These are phyloP conservation scores for Parazoanthus atlanticus DNA, from an alignment of 92 coral and sea anemone genomes.

Conservation along the genomic window DNA sequence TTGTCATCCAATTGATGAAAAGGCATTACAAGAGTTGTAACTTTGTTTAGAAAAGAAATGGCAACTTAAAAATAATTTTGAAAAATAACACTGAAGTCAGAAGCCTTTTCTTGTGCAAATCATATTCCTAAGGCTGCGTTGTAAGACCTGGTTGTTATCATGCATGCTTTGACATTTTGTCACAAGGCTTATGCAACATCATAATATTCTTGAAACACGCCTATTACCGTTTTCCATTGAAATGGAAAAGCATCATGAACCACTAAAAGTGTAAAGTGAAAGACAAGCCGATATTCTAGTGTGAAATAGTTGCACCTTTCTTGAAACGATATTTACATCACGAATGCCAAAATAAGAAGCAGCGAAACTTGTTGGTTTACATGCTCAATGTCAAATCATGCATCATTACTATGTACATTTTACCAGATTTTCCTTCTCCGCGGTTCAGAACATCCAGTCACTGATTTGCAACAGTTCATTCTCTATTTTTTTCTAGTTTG, in stretches of 20 bases:
- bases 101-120: conserved; percentile 6
- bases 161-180: neutral
- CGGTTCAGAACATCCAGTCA: neutral
- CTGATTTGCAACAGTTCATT: neutral
- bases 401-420: neutral
- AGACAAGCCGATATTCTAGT: neutral
- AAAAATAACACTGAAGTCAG: too few species aligned
- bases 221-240: neutral
- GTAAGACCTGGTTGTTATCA: neutral
- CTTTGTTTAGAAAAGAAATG: neutral
- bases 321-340: neutral
- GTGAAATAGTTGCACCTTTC: neutral
- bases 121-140: neutral
- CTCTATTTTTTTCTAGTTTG: neutral
- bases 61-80: neutral
- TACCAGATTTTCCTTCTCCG: neutral
- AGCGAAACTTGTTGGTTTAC: neutral
- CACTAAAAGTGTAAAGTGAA: too few species aligned
- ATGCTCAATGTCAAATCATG: neutral
- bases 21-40: too few species aligned
- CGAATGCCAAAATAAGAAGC: neutral
- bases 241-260: neutral
- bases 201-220: too few species aligned
- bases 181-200: neutral
- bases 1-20: neutral